phyloP scores from a whole-genome alignment of 2,797 vertebrate genomes.

The Meda fulgida region DNA sequence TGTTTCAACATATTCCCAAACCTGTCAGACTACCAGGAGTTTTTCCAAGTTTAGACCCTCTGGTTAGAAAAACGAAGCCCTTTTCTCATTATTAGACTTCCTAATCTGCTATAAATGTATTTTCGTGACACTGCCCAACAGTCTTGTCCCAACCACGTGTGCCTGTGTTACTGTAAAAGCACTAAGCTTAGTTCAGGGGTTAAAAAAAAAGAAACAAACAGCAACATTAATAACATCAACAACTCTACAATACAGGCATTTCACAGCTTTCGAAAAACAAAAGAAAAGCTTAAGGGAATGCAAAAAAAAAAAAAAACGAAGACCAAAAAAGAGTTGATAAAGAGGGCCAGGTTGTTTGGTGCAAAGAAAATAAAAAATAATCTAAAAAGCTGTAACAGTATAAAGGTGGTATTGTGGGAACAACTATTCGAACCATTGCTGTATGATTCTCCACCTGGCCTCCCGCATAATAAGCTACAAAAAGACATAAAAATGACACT shows the following conservation, averaged over 20 bases:
- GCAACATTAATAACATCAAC: slow-evolving; percentile 38
- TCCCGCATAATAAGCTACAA: slow-evolving; percentile 19
- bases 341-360: neutral
- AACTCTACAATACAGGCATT: slow-evolving; percentile 51
- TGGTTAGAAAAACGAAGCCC: neutral
- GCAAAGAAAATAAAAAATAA: neutral
- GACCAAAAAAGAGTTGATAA: neutral
- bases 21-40: neutral
- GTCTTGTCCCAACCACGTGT: slow-evolving; percentile 9
- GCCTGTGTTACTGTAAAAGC: slow-evolving; percentile 8
- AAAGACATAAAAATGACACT: slow-evolving; percentile 11
- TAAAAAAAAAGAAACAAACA: slow-evolving; percentile 19
- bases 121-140: slow-evolving; percentile 2
- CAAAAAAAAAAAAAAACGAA: neutral
- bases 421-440: neutral
- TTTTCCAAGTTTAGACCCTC: neutral
- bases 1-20: slow-evolving; percentile 11
- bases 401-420: slow-evolving; percentile 10
- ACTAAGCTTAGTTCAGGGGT: slow-evolving; percentile 12
- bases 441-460: slow-evolving; percentile 7
- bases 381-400: slow-evolving; percentile 42
- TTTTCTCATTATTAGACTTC: slow-evolving; percentile 15
- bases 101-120: neutral
- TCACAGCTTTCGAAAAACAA: slow-evolving; percentile 55
- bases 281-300: slow-evolving; percentile 49